Conservation (phyloP, 2,113 vertebrate species). For the Leptobrachium leishanense region DNA sequence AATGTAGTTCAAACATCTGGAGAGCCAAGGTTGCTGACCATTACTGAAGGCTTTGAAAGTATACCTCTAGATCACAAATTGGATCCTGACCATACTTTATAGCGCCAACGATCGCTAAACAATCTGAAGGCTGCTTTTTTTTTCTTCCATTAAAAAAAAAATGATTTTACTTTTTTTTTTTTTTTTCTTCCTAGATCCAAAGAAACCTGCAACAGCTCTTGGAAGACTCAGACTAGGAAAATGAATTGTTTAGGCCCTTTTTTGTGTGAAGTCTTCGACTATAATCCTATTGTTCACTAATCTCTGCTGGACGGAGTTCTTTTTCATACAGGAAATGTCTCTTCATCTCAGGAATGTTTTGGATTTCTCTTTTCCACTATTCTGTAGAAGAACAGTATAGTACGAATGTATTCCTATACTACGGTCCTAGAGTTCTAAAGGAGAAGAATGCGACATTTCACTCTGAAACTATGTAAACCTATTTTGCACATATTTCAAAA, state of each 20-base stretch:
- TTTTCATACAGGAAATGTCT: slow-evolving; percentile 42
- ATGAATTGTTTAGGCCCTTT: neutral
- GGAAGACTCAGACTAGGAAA: slow-evolving; percentile 73
- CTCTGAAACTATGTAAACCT: slow-evolving; percentile 5
- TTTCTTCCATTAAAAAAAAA: neutral
- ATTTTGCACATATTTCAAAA: slow-evolving; percentile 17
- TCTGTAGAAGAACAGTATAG: neutral
- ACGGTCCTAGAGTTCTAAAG: neutral
- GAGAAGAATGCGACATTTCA: slow-evolving; percentile 19
- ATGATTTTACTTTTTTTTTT: neutral
- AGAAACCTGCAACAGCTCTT: slow-evolving; percentile 84
- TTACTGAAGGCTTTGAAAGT: no score
- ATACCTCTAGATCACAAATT: no score
- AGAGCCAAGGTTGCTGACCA: no score
- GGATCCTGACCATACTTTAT: no score
- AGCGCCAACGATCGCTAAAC: no score
- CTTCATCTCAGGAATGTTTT: slow-evolving; percentile 50
- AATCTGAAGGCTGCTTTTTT: neutral
- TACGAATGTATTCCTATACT: neutral
- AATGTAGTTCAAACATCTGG: no score
- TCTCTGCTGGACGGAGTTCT: slow-evolving; percentile 69
- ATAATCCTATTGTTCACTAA: slow-evolving; percentile 11
- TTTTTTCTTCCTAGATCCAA: slow-evolving; percentile 75
- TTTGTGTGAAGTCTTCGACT: neutral
- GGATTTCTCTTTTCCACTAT: neutral